Base-by-base conservation (phyloP, 2,797 vertebrate species). In the Numenius phaeopus region DNA sequence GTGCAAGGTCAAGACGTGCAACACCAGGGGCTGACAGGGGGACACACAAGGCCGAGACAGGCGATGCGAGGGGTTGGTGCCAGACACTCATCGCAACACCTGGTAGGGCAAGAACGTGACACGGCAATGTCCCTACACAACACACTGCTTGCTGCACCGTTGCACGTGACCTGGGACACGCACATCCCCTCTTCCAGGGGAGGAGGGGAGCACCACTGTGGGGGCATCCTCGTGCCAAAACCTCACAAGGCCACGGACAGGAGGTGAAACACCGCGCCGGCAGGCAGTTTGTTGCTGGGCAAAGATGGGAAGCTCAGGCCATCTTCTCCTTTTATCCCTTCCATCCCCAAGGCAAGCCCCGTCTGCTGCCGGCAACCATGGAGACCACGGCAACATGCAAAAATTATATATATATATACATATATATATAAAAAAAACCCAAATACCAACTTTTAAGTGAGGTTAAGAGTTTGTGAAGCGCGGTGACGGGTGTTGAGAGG, bases 121-220 rank as follows among this genome's bases (percentile, higher is more conserved):
- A 2, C 0, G 20, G 30, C 39, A 9, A 11, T 0, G 5, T 61
- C 34, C 34, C 54, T 47, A 11, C 0, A 14, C 16, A 29, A 16
- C 46, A 4, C 59, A 2, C 23, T 0, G n/a, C 37, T 49, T 13
- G 47, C 71, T 18, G 42, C 66, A 61, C 11, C 5, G 1, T 3
- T 4, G 34, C 70, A 20, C 2, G 0, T 4, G 40, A 20, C 1
- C 1, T 4, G 7, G 47, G 57, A n/a, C 30, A 14, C 0, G 0
- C 42, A 10, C 0, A 42, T 44, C 42, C 42, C 42, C 42, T 18
- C 17, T 44, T 44, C 42, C 42, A 44, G 42, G 17, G 42, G 42
- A 44, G 42, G 42, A 44, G 34, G 34, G 34, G 42, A 44, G 15
- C 42, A 44, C 17, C 42, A 18, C 15, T 44, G 17, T 44, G 18